These are phyloP conservation scores for Luscinia luscinia DNA, from an alignment of 2,797 vertebrate genomes.

Conservation along the genomic window DNA sequence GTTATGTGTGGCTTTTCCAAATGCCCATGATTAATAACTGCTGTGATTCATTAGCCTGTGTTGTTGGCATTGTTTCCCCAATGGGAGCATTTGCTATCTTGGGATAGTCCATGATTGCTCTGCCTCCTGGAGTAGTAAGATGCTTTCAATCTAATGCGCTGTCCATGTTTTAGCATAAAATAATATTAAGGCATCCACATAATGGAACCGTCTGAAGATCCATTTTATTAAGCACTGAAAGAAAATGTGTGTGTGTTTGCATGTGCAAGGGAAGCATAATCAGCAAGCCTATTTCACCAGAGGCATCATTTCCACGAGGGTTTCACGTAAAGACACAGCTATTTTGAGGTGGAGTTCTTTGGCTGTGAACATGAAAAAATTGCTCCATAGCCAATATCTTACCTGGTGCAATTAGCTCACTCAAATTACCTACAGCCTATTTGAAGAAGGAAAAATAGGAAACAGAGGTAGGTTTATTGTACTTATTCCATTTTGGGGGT, in stretches of 20 bases:
- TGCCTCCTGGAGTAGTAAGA: slow-evolving; percentile 46
- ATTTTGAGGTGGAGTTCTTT: background rate
- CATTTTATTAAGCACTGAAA: slow-evolving; percentile 63
- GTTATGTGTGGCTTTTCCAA: background rate
- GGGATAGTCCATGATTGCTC: slow-evolving; percentile 54
- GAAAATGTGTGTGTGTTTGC: slow-evolving; percentile 26
- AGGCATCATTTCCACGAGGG: background rate
- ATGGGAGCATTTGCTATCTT: slow-evolving; percentile 51
- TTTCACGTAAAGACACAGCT: fast-evolving
- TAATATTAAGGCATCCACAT: slow-evolving; percentile 68
- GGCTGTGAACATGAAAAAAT: slow-evolving; percentile 6
- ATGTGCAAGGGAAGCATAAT: slow-evolving; percentile 12
- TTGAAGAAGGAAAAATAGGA: slow-evolving; percentile 21
- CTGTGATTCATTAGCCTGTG: slow-evolving; percentile 54
- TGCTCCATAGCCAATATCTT: background rate
- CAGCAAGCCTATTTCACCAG: slow-evolving; percentile 23
- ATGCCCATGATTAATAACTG: slow-evolving; percentile 34
- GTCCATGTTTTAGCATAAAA: slow-evolving; percentile 69
- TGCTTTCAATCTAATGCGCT: slow-evolving; percentile 63
- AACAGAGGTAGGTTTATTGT: slow-evolving; percentile 15
- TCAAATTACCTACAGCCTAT: background rate
- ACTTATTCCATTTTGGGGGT: slow-evolving; percentile 17
- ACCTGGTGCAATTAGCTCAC: slow-evolving; percentile 22
- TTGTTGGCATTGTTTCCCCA: slow-evolving; percentile 56
- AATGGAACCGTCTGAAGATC: slow-evolving; percentile 61